phyloP scores from a whole-genome alignment of 2,888 invertebrate genomes.

The Oligia latruncula region DNA sequence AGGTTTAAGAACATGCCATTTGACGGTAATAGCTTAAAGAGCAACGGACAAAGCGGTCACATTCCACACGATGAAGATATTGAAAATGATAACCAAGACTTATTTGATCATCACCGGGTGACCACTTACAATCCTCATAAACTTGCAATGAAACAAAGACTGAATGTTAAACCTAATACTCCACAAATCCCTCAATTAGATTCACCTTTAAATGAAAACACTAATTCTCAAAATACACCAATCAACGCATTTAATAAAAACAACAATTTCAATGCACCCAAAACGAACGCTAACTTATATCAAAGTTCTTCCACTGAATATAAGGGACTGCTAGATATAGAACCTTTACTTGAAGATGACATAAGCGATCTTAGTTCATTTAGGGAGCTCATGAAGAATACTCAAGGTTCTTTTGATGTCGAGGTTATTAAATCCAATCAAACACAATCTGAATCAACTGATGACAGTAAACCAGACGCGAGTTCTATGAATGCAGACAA shows the following conservation, averaged over 20 bases:
- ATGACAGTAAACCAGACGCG: constrained; percentile 86
- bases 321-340: constrained; percentile 88
- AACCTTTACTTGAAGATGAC: constrained; percentile 90
- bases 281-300: constrained; percentile 72
- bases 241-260: constrained; percentile 71
- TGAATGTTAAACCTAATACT: constrained; percentile 79
- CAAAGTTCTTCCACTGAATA: constrained; percentile 85
- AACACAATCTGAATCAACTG: constrained; percentile 70
- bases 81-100: constrained; percentile 84
- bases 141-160: constrained; percentile 81
- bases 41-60: constrained; percentile 84
- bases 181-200: constrained; percentile 78
- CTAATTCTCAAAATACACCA: constrained; percentile 65
- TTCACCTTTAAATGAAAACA: constrained; percentile 72
- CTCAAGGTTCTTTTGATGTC: constrained; percentile 87
- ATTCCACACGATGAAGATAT: constrained; percentile 83
- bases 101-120: constrained; percentile 85
- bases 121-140: constrained; percentile 87
- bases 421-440: constrained; percentile 88
- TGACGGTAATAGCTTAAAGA: constrained; percentile 87
- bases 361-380: constrained; percentile 88
- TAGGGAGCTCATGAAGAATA: constrained; percentile 87
- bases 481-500: constrained; percentile 85
- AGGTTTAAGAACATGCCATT: constrained; percentile 87
- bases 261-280: constrained; percentile 70